Evolutionary conservation across 2,797 vertebrate genomes (phyloP), one percentile per base, ranked within the genome.

Genomic region (Anomalospiza imberbis): DNA sequence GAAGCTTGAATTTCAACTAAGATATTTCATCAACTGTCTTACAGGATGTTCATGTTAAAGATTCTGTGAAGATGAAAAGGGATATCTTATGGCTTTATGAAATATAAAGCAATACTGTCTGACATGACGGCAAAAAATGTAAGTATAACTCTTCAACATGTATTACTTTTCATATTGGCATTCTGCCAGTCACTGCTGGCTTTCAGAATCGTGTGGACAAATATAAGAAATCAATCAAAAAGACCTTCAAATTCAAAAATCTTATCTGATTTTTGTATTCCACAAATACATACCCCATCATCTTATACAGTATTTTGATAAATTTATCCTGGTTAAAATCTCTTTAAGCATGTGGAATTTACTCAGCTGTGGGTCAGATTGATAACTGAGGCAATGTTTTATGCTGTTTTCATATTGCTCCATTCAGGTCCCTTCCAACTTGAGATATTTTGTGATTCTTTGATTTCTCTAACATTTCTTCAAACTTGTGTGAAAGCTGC

Each of bases 71-170:
- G 97, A 98, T 90, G 91, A 95, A 95, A 91, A 87, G 31, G 42
- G 51, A 25, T 74, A 32, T 95, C 94, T 94, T 94, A 97, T 95
- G 97, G 94, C 89, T 97, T 97, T 97, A 83, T 78, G 47, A 96
- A 96, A 84, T 96, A 88, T 97, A 97, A 95, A 96, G 78, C 47
- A 96, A 94, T 93, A 95, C 71, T 95, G 18, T 94, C 95, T 97
- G 97, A 96, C 97, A 98, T 98, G 97, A 98, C 85, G 94, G 89
- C 97, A 96, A 97, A 98, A 98, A 98, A 97, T 97, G 97, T 98
- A 96, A 98, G 97, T 96, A 60, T 62, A 87, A 38, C 71, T 81
- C 17, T 74, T 67, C 67, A 85, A 20, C 19, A 3, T 53, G 4
- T 90, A 17, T 76, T 72, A 54, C 44, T 91, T 80, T 63, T 65